Base-by-base conservation (phyloP, 2,888 invertebrate genomes). In the Cactoblastis cactorum region DNA sequence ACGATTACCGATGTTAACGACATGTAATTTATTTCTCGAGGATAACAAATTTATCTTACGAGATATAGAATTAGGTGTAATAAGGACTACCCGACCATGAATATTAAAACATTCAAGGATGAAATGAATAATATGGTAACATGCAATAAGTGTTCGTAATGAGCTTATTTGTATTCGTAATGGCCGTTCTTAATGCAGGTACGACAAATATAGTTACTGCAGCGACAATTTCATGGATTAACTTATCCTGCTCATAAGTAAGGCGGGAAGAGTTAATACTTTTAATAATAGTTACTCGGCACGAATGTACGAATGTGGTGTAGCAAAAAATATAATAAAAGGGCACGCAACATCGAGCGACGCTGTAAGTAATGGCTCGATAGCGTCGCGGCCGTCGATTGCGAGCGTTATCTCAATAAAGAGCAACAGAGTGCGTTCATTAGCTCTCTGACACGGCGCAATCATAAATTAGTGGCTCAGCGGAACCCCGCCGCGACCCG, bases 321-420 rank as follows among this genome's bases (percentile, higher is more conserved):
- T 67, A 77, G 71, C 74, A 78, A 80, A 84, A 82, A 77, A 74
- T 71, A 74, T 69, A 37, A 70, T 75, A 74, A 77, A 83, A 66
- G 73, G 77, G 83, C 83, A 86, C 81, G 82, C 84, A 71, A 84
- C 79, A 80, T 78, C 79, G 63, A 74, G 66, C 78, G 75, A 67
- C 69, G 79, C 74, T 71, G 72, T 84, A 84, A 87, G 79, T 86
- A 83, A 87, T 83, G 82, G 75, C 66, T 69, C 65, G 75, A 77
- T 78, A 74, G 71, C 69, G 63, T 57, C 69, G 61, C 63, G 57
- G 69, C 71, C 72, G 77, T 79, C 77, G 80, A 80, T 85, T 84
- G 81, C 81, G 68, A 80, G 77, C 81, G 81, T 83, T 87, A 88
- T 88, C 87, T 89, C 86, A 87, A 89, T 88, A 88, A 88, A 88